Evolutionary conservation across 2,797 vertebrate species (phyloP).

Genomic region (Rhinatrema bivittatum): DNA sequence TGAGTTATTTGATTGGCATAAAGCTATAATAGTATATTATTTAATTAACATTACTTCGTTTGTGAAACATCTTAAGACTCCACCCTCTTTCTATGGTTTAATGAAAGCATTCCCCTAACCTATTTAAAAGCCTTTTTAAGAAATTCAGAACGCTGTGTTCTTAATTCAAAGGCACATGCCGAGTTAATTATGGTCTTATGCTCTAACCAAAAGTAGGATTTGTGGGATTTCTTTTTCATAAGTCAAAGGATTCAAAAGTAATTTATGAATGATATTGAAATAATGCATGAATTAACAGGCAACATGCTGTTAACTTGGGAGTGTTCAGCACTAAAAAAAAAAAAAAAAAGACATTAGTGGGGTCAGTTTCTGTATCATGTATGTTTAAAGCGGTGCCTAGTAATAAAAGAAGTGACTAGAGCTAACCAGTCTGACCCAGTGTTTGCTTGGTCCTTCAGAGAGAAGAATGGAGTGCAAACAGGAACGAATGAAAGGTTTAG

Average conservation of each 20-base stretch:
- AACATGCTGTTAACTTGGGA: conserved; percentile 39
- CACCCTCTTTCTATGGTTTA: conserved; percentile 50
- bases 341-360: conserved; percentile 21
- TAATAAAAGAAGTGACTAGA: no score
- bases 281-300: conserved; percentile 43
- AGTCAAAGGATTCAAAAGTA: conserved; percentile 53
- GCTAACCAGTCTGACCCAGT: no score
- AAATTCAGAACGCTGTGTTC: conserved; percentile 53
- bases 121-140: conserved; percentile 54
- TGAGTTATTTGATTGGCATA: conserved; percentile 37
- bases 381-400: conserved; percentile 25
- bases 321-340: conserved; percentile 14
- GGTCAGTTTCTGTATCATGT: conserved; percentile 26
- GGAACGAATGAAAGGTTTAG: no score
- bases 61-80: conserved; percentile 56
- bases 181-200: conserved; percentile 67
- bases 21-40: conserved; percentile 40
- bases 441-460: no score
- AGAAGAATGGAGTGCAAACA: no score
- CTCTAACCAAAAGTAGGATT: conserved; percentile 61
- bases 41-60: conserved; percentile 51
- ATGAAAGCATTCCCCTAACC: conserved; percentile 32
- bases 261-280: conserved; percentile 56
- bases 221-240: conserved; percentile 58
- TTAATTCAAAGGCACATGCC: conserved; percentile 50